Evolutionary conservation across 2,888 invertebrate species (phyloP).

Genomic region (Osmoderma eremita): DNA sequence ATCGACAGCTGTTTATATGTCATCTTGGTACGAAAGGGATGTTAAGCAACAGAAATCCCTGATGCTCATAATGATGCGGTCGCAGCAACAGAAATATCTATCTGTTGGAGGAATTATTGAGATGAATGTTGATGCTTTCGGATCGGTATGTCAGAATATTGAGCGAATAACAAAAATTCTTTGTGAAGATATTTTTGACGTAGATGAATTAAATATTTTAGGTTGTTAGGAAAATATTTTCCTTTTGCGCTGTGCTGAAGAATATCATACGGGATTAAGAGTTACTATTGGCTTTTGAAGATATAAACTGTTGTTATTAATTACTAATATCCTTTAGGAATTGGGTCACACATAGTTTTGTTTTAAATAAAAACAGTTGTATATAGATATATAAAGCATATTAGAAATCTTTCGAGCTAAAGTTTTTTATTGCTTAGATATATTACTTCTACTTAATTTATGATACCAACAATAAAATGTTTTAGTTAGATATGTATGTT

Average conservation of each 20-base stretch:
- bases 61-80: slow-evolving; percentile 28
- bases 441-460: too few species aligned
- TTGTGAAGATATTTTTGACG: too few species aligned
- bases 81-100: slow-evolving; percentile 25
- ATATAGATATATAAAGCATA: too few species aligned
- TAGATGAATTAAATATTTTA: slow-evolving; percentile 11
- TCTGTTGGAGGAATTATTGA: slow-evolving; percentile 36
- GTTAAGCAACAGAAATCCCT: slow-evolving; percentile 12
- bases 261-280: slow-evolving; percentile 23
- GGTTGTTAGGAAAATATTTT: slow-evolving; percentile 39
- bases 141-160: slow-evolving; percentile 17
- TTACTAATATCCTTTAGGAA: too few species aligned
- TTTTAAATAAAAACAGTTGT: too few species aligned
- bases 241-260: slow-evolving; percentile 37
- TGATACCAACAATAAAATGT: too few species aligned
- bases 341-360: too few species aligned
- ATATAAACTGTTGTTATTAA: neutral
- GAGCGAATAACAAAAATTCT: too few species aligned
- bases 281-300: slow-evolving; percentile 9
- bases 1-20: slow-evolving; percentile 32
- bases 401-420: too few species aligned
- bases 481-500: too few species aligned
- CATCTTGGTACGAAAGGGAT: slow-evolving; percentile 37
- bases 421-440: too few species aligned
- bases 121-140: slow-evolving; percentile 34